A percentile compares a stretch with the other conserved stretches of the same genome.
phyloP scores from a whole-genome alignment of 1,140 invertebrate species.

The Drosophila lacteicornis region DNA sequence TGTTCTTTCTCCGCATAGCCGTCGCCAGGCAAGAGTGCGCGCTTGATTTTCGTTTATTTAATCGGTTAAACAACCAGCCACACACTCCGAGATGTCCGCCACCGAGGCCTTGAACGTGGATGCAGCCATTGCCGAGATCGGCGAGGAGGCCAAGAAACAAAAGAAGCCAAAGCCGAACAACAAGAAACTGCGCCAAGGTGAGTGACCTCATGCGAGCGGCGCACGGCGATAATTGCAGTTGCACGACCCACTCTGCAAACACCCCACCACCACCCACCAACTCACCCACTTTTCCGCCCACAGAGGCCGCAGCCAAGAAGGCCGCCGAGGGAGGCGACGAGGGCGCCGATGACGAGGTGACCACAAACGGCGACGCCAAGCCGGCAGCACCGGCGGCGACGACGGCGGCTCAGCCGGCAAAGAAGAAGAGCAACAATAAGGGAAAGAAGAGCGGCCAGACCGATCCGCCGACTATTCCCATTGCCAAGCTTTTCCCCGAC shows the following conservation, averaged over 20 bases:
- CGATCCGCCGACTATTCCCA: conserved; percentile 94
- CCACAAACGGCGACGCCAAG: conserved; percentile 78
- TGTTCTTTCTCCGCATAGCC: conserved; percentile 52
- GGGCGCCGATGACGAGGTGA: conserved; percentile 84
- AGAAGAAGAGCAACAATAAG: conserved; percentile 91
- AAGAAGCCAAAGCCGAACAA: conserved; percentile 84
- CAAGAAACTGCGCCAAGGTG: conserved; percentile 82
- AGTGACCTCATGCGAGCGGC: conserved; percentile 56
- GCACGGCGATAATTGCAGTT: conserved; percentile 22
- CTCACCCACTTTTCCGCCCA: conserved; percentile 9
- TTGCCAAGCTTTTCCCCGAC: conserved; percentile 93
- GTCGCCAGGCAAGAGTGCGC: conserved; percentile 44
- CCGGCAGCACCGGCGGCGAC: conserved; percentile 79
- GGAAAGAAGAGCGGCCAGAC: conserved; percentile 87
- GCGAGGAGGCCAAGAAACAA: conserved; percentile 77
- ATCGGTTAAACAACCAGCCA: conserved; percentile 21
- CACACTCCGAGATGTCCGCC: conserved; percentile 56
- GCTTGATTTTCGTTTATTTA: conserved; percentile 49
- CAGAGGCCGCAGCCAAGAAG: conserved; percentile 78
- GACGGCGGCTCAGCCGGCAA: conserved; percentile 85
- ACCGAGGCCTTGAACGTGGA: conserved; percentile 63
- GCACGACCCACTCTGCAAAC: conserved; percentile 7
- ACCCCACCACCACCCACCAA: conserved; percentile 1
- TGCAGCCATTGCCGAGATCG: conserved; percentile 31
- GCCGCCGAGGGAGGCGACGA: conserved; percentile 67